phyloP scores from a whole-genome alignment of 2,113 vertebrate genomes.

The Mastomys coucha region DNA sequence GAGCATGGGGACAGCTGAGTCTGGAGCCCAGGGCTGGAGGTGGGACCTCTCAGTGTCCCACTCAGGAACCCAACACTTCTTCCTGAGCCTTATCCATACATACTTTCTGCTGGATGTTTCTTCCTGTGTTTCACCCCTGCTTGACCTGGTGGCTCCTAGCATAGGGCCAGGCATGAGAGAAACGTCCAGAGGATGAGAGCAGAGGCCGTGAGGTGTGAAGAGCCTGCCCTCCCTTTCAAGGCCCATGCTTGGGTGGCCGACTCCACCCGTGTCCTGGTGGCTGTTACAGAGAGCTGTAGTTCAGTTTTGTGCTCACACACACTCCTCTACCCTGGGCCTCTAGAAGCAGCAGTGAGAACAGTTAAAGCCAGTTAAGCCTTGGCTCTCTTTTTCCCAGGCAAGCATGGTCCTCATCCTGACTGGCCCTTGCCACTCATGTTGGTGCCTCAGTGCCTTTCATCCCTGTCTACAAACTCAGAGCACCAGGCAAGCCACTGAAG shows the following conservation, averaged over 20 bases:
- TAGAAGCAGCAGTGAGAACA: neutral
- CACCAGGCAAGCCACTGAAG: neutral
- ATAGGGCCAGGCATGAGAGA: neutral
- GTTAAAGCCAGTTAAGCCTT: accelerated
- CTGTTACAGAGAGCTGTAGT: neutral
- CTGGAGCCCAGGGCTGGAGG: neutral
- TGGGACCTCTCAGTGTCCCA: neutral
- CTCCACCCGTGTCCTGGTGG: neutral
- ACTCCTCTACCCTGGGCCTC: neutral
- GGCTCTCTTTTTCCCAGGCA: neutral
- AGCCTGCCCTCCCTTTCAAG: neutral
- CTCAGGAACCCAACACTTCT: neutral
- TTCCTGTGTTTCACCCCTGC: neutral
- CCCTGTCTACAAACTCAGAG: neutral
- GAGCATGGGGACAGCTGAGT: neutral
- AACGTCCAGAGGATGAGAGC: neutral
- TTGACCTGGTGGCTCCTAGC: neutral
- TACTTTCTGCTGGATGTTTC: neutral
- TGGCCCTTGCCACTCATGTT: neutral
- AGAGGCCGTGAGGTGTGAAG: neutral
- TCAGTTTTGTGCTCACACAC: neutral
- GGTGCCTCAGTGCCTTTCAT: neutral
- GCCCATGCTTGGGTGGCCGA: neutral
- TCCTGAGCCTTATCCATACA: neutral
- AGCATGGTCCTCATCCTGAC: accelerated